Evolutionary conservation across 2,113 vertebrate genomes (phyloP), one percentile per base, ranked within the genome.

Genomic region (Dryoscopus gambensis): DNA sequence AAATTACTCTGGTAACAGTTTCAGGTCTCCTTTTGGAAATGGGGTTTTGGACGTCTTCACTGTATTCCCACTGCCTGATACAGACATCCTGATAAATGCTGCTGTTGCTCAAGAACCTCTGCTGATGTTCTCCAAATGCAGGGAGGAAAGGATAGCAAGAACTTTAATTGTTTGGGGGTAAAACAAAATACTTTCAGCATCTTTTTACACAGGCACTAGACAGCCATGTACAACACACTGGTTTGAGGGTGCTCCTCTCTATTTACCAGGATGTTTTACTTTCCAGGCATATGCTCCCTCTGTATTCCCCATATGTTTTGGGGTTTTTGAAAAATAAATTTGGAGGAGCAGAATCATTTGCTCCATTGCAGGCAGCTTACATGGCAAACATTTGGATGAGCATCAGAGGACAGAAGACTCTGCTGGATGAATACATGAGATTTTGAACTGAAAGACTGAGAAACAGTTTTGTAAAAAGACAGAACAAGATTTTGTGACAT

Each of bases 271-370:
- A 84, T 97, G 95, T 96, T 97, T 96, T 80, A 44, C 67, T 97
- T 85, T 60, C 77, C 33, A 87, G 81, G 74, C 94, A 95, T 97
- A 97, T 95, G 96, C 59, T 97, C 71, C 39, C 92, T 97, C 96
- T 92, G 91, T 89, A 95, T 60, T 97, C n/a, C 91, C 95, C 97
- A 95, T 96, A 95, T 96, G 96, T 80, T 74, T 65, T 33, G 35
- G 46, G 6, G 1, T 7, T 62, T 89, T 79, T 10, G 21, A 2
- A 50, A 90, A 89, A 84, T n/a, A 68, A 55, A 70, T 62, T 76
- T 52, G 33, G 40, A 89, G 35, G 25, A 87, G 6, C 4, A 12
- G 62, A 89, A 91, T 84, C 3, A 62, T 83, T 94, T 62, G 35
- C 75, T 93, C 77, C 31, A 15, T 8, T 68, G 37, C 44, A 81